These are phyloP conservation scores for Heliconius ethilla DNA, from an alignment of 2,888 invertebrate species.

Conservation along the genomic window DNA sequence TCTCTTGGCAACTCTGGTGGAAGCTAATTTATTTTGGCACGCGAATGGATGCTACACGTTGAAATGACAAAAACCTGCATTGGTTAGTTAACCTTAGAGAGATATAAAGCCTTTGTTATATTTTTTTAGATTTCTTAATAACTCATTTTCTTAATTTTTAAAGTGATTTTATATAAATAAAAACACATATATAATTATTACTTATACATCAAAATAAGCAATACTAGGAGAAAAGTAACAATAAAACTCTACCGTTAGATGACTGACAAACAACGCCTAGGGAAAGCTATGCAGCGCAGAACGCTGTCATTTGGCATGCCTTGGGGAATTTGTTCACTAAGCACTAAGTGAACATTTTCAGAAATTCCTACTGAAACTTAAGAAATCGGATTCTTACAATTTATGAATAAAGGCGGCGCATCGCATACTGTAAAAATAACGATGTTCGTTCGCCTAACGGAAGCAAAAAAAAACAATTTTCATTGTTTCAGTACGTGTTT, in stretches of 20 bases:
- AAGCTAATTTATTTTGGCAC: conserved; percentile 23
- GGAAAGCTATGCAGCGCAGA: background rate
- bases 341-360: too few species aligned
- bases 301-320: too few species aligned
- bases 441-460: too few species aligned
- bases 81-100: background rate
- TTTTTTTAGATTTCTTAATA: background rate
- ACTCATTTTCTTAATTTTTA: background rate
- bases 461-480: background rate
- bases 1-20: conserved; percentile 10
- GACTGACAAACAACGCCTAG: background rate
- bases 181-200: background rate
- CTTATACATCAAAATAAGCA: background rate
- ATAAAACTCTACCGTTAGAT: background rate
- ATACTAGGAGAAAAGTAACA: background rate
- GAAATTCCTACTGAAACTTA: too few species aligned
- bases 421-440: too few species aligned
- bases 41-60: conserved; percentile 15
- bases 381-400: too few species aligned
- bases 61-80: background rate
- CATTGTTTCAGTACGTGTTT: background rate
- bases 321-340: too few species aligned
- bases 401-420: too few species aligned
- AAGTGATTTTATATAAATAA: background rate
- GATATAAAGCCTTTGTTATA: background rate